Conservation (phyloP, 30 jellyfish, hydroid and myxozoan species). For the Aurelia sp. region DNA sequence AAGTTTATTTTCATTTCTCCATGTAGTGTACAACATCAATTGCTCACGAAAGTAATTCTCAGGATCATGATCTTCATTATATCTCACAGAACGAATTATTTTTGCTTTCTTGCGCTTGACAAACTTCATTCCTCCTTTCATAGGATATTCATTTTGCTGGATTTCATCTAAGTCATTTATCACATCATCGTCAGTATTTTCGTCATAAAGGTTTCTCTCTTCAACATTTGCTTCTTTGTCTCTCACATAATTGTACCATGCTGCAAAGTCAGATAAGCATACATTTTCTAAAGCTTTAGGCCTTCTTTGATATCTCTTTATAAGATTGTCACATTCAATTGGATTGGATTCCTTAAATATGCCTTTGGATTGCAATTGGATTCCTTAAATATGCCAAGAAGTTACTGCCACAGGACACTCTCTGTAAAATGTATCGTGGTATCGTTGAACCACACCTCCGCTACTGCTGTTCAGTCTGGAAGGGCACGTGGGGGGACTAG, state of each 20-base stretch:
- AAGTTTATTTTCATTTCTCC: slow-evolving; percentile 26
- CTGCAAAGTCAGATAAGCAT: slow-evolving; percentile 38
- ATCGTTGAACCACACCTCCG: too few species aligned
- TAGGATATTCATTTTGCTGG: not conserved
- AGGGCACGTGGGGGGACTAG: too few species aligned
- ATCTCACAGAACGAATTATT: slow-evolving; percentile 2
- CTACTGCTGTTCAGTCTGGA: too few species aligned
- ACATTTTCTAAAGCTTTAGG: slow-evolving; percentile 17
- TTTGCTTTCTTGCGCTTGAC: slow-evolving; percentile 2
- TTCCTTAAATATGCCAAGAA: too few species aligned
- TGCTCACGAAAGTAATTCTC: slow-evolving; percentile 30
- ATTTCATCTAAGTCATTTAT: not conserved
- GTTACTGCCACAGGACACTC: too few species aligned
- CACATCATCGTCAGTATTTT: slow-evolving; percentile 21
- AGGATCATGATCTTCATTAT: not conserved
- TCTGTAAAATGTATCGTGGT: too few species aligned
- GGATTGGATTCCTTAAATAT: too few species aligned
- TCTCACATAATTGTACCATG: slow-evolving; percentile 18
- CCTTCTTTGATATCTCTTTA: slow-evolving; percentile 45
- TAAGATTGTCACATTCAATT: slow-evolving; percentile 15
- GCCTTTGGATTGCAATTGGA: too few species aligned
- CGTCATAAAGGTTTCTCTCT: not conserved
- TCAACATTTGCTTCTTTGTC: not conserved
- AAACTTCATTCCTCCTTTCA: slow-evolving; percentile 14
- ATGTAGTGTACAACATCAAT: slow-evolving; percentile 21